These are phyloP conservation scores for Procapra przewalskii DNA, from an alignment of 2,113 vertebrate genomes.

Conservation along the genomic window DNA sequence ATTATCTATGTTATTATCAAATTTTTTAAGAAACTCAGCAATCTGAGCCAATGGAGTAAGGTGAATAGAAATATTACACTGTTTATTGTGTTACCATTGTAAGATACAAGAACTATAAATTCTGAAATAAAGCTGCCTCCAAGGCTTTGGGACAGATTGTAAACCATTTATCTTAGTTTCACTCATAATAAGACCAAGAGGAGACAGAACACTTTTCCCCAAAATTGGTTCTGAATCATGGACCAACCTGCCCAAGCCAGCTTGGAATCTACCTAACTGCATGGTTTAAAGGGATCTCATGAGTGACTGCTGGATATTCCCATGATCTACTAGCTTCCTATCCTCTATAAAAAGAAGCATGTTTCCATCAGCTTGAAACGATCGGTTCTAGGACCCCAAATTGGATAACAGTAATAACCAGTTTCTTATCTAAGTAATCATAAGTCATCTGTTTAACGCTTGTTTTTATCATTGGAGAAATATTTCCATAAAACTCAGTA, in stretches of 20 bases:
- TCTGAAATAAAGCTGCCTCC: background rate
- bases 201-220: background rate
- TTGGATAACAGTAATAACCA: background rate
- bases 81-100: background rate
- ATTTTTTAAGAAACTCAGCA: background rate
- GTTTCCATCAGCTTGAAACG: background rate
- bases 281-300: background rate
- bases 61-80: background rate
- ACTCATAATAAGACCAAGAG: background rate
- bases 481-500: background rate
- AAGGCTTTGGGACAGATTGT: background rate
- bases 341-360: background rate
- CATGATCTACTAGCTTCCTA: background rate
- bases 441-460: background rate
- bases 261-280: background rate
- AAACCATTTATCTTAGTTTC: background rate
- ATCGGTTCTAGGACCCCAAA: background rate
- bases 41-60: background rate
- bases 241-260: background rate
- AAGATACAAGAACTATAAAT: background rate
- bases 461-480: background rate
- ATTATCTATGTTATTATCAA: background rate
- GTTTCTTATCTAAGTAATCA: background rate
- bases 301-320: background rate
- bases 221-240: background rate